These are phyloP conservation scores for Garra rufa DNA, from an alignment of 2,113 vertebrate genomes.

Conservation along the genomic window DNA sequence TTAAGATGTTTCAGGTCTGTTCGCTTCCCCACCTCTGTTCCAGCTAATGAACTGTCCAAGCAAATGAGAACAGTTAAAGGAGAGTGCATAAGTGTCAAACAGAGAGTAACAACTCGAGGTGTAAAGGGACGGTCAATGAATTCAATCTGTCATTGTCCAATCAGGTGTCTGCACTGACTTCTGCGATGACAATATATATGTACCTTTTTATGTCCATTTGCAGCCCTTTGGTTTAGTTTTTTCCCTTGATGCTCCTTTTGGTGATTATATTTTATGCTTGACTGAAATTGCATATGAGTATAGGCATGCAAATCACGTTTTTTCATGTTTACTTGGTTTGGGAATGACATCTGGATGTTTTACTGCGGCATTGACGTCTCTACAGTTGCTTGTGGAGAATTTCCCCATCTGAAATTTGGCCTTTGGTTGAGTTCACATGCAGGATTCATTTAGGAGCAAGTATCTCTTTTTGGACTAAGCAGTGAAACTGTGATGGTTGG, in stretches of 20 bases:
- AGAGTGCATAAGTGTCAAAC: slow-evolving; percentile 72
- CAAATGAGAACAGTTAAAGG: slow-evolving; percentile 67
- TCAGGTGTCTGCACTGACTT: background rate
- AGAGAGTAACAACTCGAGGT: slow-evolving; percentile 31
- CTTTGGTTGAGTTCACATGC: background rate
- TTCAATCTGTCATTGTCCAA: background rate
- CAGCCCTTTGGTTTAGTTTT: background rate
- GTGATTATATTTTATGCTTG: background rate
- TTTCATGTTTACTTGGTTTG: background rate
- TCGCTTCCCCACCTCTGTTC: slow-evolving; percentile 48
- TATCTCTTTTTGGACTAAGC: background rate
- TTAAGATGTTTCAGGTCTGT: background rate
- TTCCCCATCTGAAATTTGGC: background rate
- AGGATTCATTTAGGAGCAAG: background rate
- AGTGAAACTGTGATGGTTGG: slow-evolving; percentile 30
- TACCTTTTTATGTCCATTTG: background rate
- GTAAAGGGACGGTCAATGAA: background rate
- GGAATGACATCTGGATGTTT: background rate
- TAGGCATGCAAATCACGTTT: background rate
- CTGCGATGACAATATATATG: background rate
- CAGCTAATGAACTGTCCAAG: slow-evolving; percentile 67
- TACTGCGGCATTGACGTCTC: background rate
- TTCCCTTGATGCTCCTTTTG: background rate
- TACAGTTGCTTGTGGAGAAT: background rate
- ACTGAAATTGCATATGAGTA: background rate